phyloP scores from a whole-genome alignment of 2,888 invertebrate genomes.

The Tyria jacobaeae region DNA sequence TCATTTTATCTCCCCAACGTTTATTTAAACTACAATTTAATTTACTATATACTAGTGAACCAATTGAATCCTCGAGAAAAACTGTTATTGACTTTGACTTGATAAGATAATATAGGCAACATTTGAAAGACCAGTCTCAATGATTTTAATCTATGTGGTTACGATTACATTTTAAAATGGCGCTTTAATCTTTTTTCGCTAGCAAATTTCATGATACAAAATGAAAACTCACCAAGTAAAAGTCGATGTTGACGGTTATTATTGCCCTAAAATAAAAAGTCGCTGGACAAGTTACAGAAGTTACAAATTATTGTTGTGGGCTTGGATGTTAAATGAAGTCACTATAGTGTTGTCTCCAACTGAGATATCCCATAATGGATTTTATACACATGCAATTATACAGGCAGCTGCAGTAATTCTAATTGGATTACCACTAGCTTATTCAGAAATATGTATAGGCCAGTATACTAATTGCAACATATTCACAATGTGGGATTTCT shows the following conservation, averaged over 20 bases:
- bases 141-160: slow-evolving; percentile 46
- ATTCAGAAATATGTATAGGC: slow-evolving; percentile 76
- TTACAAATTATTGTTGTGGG: slow-evolving; percentile 70
- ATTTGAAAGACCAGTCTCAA: slow-evolving; percentile 1
- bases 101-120: slow-evolving; percentile 18
- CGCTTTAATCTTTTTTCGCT: not conserved
- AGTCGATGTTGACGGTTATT: slow-evolving; percentile 49
- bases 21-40: slow-evolving; percentile 75
- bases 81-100: slow-evolving; percentile 15
- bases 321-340: slow-evolving; percentile 76
- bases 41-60: slow-evolving; percentile 56
- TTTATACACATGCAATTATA: slow-evolving; percentile 61
- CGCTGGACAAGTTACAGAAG: slow-evolving; percentile 69
- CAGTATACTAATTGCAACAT: slow-evolving; percentile 75
- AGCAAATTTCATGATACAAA: slow-evolving; percentile 18
- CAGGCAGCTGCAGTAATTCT: slow-evolving; percentile 65
- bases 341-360: slow-evolving; percentile 61
- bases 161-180: slow-evolving; percentile 8
- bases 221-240: slow-evolving; percentile 39
- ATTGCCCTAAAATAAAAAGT: slow-evolving; percentile 51
- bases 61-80: slow-evolving; percentile 45
- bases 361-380: slow-evolving; percentile 69
- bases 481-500: slow-evolving; percentile 74
- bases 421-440: slow-evolving; percentile 74
- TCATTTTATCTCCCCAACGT: slow-evolving; percentile 79